Conservation (phyloP, 2,797 vertebrate species). For the Nannoperca obscura region DNA sequence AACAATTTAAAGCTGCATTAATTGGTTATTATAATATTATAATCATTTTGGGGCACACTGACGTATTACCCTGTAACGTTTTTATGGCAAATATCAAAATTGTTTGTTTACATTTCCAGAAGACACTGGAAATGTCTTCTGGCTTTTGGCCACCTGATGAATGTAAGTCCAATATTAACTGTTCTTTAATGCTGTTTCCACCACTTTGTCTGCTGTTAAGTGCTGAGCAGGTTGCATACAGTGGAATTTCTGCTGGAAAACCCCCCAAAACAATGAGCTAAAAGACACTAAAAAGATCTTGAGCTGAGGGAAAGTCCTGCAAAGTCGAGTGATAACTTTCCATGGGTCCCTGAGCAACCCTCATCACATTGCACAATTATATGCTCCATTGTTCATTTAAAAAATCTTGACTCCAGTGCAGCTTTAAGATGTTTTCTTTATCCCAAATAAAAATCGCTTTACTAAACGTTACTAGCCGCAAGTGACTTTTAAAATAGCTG, state of each 20-base stretch:
- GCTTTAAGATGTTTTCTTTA: background rate
- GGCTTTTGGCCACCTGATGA: background rate
- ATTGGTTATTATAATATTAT: background rate
- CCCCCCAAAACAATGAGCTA: background rate
- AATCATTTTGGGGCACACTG: background rate
- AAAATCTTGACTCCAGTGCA: background rate
- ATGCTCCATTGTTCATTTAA: background rate
- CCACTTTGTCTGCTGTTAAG: background rate
- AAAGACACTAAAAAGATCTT: background rate
- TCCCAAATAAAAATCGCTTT: background rate
- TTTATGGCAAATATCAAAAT: background rate
- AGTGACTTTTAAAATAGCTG: background rate
- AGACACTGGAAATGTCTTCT: background rate
- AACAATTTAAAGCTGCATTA: background rate
- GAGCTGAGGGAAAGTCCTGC: background rate
- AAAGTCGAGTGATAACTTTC: background rate
- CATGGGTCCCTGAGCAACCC: too few relatives aligned
- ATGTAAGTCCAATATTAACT: background rate
- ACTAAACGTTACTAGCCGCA: background rate
- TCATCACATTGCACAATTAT: background rate
- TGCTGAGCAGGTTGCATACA: background rate
- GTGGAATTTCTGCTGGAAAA: background rate
- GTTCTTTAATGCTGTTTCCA: background rate
- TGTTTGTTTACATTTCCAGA: background rate
- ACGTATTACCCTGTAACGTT: background rate